Percentiles rank a stretch among this genome's conserved stretches.
phyloP scores from a whole-genome alignment of 2,797 vertebrate species.

The Tokudaia muenninki region DNA sequence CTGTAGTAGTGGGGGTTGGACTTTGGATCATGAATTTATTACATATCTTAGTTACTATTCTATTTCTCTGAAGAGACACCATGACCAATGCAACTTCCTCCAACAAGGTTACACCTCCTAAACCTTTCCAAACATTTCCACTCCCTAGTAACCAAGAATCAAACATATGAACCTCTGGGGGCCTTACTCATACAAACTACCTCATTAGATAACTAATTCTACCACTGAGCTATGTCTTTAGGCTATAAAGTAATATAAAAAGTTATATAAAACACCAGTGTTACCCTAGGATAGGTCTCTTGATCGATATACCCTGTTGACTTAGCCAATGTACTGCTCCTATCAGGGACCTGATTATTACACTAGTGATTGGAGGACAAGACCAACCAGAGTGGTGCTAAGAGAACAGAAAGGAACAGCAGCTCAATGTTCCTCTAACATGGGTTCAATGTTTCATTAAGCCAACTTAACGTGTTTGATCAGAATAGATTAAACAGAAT shows the following conservation, averaged over 20 bases:
- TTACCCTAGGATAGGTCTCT: not conserved
- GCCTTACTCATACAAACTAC: not conserved
- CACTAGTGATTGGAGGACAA: not conserved
- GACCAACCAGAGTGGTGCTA: not conserved
- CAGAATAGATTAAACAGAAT: not conserved
- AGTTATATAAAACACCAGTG: not conserved
- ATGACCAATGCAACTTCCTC: not conserved
- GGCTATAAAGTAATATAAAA: constrained; percentile 10
- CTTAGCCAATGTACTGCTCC: not conserved
- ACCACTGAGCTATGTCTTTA: too few species aligned
- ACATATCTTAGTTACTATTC: not conserved
- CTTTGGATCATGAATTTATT: not conserved
- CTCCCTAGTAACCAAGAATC: not conserved
- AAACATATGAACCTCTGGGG: not conserved
- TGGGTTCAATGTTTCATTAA: too few species aligned
- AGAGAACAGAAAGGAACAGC: not conserved
- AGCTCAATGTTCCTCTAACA: not conserved
- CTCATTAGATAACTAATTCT: not conserved
- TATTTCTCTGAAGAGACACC: not conserved
- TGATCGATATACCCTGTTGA: not conserved
- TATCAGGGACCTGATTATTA: not conserved
- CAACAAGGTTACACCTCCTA: not conserved
- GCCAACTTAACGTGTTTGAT: not conserved
- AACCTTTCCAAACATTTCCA: not conserved
- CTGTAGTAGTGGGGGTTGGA: not conserved